A percentile compares a stretch with the other conserved stretches of the same genome.
phyloP scores from a whole-genome alignment of 2,113 vertebrate genomes.

The Hassar affinis region DNA sequence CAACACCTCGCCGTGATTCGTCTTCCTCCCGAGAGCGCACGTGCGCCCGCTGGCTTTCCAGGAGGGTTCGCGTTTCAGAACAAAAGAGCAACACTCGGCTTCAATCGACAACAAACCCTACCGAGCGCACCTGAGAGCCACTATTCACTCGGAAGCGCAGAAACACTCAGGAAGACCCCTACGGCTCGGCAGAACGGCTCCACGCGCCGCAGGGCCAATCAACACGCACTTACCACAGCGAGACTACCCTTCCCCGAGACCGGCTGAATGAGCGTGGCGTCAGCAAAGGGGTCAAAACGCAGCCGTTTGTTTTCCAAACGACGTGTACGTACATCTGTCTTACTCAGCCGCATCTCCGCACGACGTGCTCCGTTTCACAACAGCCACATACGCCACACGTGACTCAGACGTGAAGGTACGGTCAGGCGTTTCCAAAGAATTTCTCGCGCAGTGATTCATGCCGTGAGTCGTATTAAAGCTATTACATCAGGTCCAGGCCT shows the following conservation, averaged over 20 bases:
- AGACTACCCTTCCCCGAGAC: background rate
- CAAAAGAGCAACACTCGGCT: conserved; percentile 29
- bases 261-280: background rate
- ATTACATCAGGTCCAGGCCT: background rate
- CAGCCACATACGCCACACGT: too few relatives aligned
- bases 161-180: conserved; percentile 33
- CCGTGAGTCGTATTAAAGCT: background rate
- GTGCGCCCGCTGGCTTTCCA: background rate
- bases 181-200: background rate
- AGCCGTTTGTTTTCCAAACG: background rate
- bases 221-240: conserved; percentile 26
- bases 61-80: conserved; percentile 18
- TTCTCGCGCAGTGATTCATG: background rate
- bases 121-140: conserved; percentile 18
- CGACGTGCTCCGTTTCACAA: too few relatives aligned
- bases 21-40: conserved; percentile 24
- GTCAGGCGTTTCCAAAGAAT: background rate
- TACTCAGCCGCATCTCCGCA: background rate
- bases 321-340: too few relatives aligned
- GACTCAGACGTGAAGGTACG: background rate
- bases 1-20: conserved; percentile 36
- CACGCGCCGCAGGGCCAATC: conserved; percentile 17
- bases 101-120: conserved; percentile 28
- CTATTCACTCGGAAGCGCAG: conserved; percentile 9
- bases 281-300: background rate